Conservation (phyloP, 2,797 vertebrate species). For the Thaleichthys pacificus region DNA sequence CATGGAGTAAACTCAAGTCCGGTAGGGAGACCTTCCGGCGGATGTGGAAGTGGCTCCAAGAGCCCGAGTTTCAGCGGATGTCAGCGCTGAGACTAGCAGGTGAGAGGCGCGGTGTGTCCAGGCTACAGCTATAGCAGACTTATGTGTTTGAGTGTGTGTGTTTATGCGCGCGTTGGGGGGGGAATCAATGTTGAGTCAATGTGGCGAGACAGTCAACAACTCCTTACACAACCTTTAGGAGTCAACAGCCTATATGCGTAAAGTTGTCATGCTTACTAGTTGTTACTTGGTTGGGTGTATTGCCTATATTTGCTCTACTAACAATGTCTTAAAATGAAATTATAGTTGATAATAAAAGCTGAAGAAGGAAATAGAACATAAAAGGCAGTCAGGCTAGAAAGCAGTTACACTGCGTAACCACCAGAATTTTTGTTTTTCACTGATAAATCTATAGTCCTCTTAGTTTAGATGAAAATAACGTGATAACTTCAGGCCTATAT, state of each 20-base stretch:
- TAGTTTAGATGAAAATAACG: too few species aligned
- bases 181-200: slow-evolving; percentile 77
- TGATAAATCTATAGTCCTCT: too few species aligned
- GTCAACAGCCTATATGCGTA: not conserved
- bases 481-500: too few species aligned
- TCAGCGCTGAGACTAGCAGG: slow-evolving; percentile 96
- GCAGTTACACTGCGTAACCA: too few species aligned
- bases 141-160: not conserved
- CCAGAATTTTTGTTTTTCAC: too few species aligned
- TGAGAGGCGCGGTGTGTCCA: slow-evolving; percentile 68
- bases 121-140: not conserved
- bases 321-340: not conserved
- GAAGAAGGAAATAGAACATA: too few species aligned
- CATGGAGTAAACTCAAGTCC: slow-evolving; percentile 99
- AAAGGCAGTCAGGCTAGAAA: too few species aligned
- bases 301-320: not conserved
- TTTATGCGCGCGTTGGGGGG: slow-evolving; percentile 23
- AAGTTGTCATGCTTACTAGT: not conserved
- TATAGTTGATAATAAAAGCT: too few species aligned
- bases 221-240: slow-evolving; percentile 71
- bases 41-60: slow-evolving; percentile 99
- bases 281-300: too few species aligned
- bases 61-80: slow-evolving; percentile 98
- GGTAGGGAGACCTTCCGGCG: slow-evolving; percentile 96
- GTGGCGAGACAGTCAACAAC: slow-evolving; percentile 75